Evolutionary conservation across 2,113 vertebrate genomes (phyloP), one percentile per base, ranked within the genome.

Genomic region (Sinocyclocheilus anophthalmus): DNA sequence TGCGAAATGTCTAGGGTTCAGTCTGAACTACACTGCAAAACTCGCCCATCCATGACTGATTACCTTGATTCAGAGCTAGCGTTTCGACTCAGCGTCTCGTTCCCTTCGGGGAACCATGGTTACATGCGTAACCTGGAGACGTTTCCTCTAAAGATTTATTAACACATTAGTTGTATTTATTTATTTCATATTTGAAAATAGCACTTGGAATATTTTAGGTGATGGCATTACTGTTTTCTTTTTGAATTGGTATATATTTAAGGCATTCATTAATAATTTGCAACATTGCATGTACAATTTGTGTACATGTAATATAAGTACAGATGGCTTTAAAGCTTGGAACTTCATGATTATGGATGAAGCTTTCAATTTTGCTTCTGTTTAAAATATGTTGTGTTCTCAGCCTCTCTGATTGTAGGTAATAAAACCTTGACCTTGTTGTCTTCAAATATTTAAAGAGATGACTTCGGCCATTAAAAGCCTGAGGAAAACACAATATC

Each of bases 101-200:
- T 26, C 26, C 26, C 26, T 26, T 26, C 26, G 26, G 26, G 26
- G 26, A 26, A 26, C 26, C 26, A 26, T 26, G 26, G 26, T 26
- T 26, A 26, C 26, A 26, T 26, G 26, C 26, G 26, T 26, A 26
- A 26, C 26, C 26, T 26, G 26, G 26, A 26, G 26, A 26, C 26
- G 26, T 91, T 26, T 77, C 18, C 24, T 77, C 3, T 11, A 30
- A 77, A 77, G 55, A 55, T 55, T 10, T 37, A 18, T 39, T 39
- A 39, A 37, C 16, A 20, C 0, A 39, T 70, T 70, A 59, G 6
- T 22, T 69, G 14, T 67, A 30, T 67, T 69, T 3, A 67, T 26
- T 26, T 18, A 30, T 65, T 69, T 33, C 7, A 33, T 69, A 33
- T 33, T 55, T 55, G 18, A 18, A 55, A 55, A 55, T 55, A 18